Evolutionary conservation across 2,113 vertebrate species (phyloP), one percentile per base, ranked within the genome.

Genomic region (Puma concolor): DNA sequence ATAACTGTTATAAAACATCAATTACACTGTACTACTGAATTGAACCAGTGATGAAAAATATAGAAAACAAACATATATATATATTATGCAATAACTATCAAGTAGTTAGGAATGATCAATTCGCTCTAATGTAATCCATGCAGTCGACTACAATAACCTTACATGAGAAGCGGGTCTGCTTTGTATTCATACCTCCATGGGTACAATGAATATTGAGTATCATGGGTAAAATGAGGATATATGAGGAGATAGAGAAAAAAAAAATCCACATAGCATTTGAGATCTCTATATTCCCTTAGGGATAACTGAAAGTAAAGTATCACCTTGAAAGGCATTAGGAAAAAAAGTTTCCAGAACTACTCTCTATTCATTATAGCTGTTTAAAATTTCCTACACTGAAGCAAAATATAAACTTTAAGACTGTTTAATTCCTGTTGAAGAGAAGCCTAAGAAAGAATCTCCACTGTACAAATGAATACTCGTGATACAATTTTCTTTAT

Each of bases 401-500:
- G 79, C 74, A 89, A 97, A 95, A 79, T 96, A 25, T 93, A 95
- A 95, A 86, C 74, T 88, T 94, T 76, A 88, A 94, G 36, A 67
- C 33, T 96, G 71, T 95, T 97, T 95, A 27, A 89, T 91, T 96
- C 41, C 19, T 71, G 11, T 48, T 91, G 80, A 92, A 92, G 52
- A 96, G 38, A 44, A 25, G 21, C 67, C 86, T 88, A 85, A 97
- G 86, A 80, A 91, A 71, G 57, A 93, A 89, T 90, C 60, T 77
- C 90, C 31, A 15, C 54, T 80, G 4, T 80, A 63, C 27, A 81
- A 89, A 88, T 57, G 86, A 97, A 97, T 88, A 60, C 60, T 95
- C 27, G 0, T 71, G 60, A 17, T 84, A 52, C 48, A 38, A 84
- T 94, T 94, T 96, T 94, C 82, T 95, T 94, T 95, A 92, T 27